Evolutionary conservation across 2,888 invertebrate species (phyloP).

Genomic region (Trypoxylon attenuatum): DNA sequence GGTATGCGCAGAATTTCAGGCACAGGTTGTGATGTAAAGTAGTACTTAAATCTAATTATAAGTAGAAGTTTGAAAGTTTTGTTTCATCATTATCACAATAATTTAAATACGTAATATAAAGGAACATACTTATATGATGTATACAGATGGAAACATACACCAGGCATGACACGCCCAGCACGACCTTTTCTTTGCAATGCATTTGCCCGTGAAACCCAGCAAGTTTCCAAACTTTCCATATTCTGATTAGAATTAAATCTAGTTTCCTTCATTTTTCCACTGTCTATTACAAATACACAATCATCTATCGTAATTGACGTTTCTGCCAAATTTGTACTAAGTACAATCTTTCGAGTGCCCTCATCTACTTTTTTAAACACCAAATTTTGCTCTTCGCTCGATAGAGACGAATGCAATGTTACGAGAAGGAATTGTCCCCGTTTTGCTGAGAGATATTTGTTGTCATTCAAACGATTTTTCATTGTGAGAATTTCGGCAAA

Average conservation of each 20-base stretch:
- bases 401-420: conserved; percentile 90
- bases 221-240: conserved; percentile 90
- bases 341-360: conserved; percentile 89
- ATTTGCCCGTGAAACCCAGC: conserved; percentile 94
- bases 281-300: conserved; percentile 95
- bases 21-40: conserved; percentile 84
- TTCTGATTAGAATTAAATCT: conserved; percentile 88
- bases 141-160: conserved; percentile 91
- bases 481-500: conserved; percentile 85
- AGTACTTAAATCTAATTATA: conserved; percentile 77
- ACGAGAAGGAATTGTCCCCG: conserved; percentile 82
- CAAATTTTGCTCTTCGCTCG: conserved; percentile 87
- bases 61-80: not conserved
- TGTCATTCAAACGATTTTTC: conserved; percentile 81
- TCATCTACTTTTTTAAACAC: conserved; percentile 83
- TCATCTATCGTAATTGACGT: conserved; percentile 97
- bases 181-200: conserved; percentile 92
- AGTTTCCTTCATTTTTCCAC: conserved; percentile 93
- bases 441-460: conserved; percentile 80
- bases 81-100: not conserved
- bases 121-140: conserved; percentile 79
- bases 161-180: conserved; percentile 93
- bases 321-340: conserved; percentile 95
- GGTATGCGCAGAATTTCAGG: conserved; percentile 95
- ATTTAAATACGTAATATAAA: not conserved